Evolutionary conservation across 2,888 invertebrate genomes (phyloP).

Genomic region (Dryomyza anilis): DNA sequence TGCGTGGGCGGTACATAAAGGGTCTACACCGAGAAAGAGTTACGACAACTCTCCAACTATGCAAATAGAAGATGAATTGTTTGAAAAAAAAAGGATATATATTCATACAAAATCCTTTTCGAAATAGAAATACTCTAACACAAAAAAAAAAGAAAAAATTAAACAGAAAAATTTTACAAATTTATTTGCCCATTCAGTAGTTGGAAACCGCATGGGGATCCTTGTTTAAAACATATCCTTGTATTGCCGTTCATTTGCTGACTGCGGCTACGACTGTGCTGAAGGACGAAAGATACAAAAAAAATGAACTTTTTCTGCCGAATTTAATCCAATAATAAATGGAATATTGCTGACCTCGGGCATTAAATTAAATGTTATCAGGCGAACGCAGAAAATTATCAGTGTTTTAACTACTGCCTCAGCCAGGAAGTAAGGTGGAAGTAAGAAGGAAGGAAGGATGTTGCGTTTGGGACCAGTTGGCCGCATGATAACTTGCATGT

Average conservation of each 20-base stretch:
- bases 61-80: slow-evolving; percentile 30
- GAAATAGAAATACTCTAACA: slow-evolving; percentile 20
- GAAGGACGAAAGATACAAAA: too few species aligned
- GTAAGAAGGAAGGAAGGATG: background rate
- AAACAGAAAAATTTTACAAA: slow-evolving; percentile 26
- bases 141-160: slow-evolving; percentile 7
- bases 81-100: slow-evolving; percentile 34
- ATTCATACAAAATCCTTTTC: slow-evolving; percentile 24
- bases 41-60: background rate
- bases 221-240: slow-evolving; percentile 4
- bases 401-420: slow-evolving; percentile 14
- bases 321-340: slow-evolving; percentile 63
- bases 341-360: slow-evolving; percentile 63
- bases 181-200: slow-evolving; percentile 27
- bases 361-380: slow-evolving; percentile 63
- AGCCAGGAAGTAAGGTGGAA: too few species aligned
- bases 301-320: slow-evolving; percentile 52
- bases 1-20: background rate
- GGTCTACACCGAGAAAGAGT: background rate
- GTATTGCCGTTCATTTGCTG: background rate
- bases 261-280: background rate
- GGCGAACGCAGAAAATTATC: slow-evolving; percentile 62
- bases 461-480: background rate
- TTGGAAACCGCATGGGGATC: background rate
- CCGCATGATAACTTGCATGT: slow-evolving; percentile 33